A percentile compares a stretch with the other conserved stretches of the same genome.
phyloP scores from a whole-genome alignment of 2,888 invertebrate genomes.

The Imbricaverruca yamaguchii region DNA sequence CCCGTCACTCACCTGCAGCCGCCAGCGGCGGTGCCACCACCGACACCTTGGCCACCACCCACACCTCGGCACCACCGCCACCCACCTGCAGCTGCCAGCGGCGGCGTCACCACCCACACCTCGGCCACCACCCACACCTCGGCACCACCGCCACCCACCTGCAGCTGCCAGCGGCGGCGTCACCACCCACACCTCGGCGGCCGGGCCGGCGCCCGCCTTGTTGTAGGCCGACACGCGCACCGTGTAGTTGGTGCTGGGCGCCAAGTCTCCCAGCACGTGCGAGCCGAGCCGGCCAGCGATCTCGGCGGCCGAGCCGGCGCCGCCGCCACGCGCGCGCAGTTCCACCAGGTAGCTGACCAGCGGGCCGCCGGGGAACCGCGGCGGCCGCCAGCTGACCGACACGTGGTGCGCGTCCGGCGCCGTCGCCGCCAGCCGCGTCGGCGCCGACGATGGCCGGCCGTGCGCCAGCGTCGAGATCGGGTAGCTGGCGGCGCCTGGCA shows the following conservation, averaged over 20 bases:
- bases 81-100: neutral
- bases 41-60: conserved; percentile 46
- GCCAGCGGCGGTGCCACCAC: conserved; percentile 50
- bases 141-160: neutral
- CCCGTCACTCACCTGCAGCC: neutral
- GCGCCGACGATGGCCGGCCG: conserved; percentile 67
- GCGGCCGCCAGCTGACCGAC: conserved; percentile 81
- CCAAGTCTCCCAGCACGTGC: conserved; percentile 68
- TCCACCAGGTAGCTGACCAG: conserved; percentile 75
- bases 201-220: conserved; percentile 68
- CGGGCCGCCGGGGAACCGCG: conserved; percentile 77
- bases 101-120: conserved; percentile 54
- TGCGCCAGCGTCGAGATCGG: conserved; percentile 65
- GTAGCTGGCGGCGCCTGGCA: conserved; percentile 61
- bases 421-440: conserved; percentile 45
- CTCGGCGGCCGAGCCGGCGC: neutral
- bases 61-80: neutral
- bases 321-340: conserved; percentile 47
- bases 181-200: conserved; percentile 54
- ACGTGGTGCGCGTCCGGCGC: conserved; percentile 66
- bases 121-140: too few relatives aligned
- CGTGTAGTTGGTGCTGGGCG: conserved; percentile 62
- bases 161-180: conserved; percentile 42
- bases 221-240: conserved; percentile 74
- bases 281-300: conserved; percentile 40